Evolutionary conservation across 2,888 invertebrate species (phyloP).

Genomic region (Leucophenga maculata): DNA sequence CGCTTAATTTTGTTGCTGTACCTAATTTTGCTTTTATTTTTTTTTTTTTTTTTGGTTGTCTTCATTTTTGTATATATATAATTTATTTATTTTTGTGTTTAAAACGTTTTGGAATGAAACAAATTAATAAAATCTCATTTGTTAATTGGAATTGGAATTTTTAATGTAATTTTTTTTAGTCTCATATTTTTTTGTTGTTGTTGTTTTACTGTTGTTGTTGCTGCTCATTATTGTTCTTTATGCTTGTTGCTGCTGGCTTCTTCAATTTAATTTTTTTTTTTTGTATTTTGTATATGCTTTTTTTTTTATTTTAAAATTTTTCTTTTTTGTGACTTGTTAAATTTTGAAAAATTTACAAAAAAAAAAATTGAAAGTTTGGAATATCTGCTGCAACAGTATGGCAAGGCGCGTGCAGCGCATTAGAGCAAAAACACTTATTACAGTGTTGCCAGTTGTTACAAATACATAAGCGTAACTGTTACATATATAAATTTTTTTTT

Average conservation of each 20-base stretch:
- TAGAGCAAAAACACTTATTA: no score
- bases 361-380: no score
- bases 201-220: constrained; percentile 25
- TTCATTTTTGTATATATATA: constrained; percentile 25
- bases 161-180: constrained; percentile 17
- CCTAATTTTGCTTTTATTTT: constrained; percentile 6
- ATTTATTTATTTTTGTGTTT: no score
- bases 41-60: constrained; percentile 10
- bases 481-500: no score
- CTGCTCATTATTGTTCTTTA: background rate
- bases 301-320: no score
- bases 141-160: constrained; percentile 13
- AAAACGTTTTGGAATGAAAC: background rate
- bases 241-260: background rate
- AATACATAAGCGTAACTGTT: no score
- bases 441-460: no score
- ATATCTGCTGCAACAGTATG: no score
- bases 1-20: constrained; percentile 22
- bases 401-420: no score
- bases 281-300: background rate
- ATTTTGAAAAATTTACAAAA: no score
- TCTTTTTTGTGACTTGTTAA: background rate
- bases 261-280: background rate
- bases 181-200: background rate
- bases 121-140: constrained; percentile 28